Base-by-base conservation (phyloP, 2,113 vertebrate genomes). In the Hemicordylus capensis region DNA sequence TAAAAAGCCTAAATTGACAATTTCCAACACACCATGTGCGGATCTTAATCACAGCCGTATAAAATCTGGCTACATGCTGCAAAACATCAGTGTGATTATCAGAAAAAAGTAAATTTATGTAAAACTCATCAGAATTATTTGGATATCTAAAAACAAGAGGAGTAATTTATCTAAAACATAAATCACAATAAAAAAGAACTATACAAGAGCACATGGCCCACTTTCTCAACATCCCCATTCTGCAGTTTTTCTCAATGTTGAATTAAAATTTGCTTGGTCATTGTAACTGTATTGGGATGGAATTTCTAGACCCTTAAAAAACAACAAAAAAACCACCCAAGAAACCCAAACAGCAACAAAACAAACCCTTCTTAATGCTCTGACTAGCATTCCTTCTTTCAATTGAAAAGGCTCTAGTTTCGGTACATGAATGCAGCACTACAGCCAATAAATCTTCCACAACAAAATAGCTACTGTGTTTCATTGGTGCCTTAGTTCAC, bases 321-420 rank as follows among this genome's bases (percentile, higher is more conserved):
- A 28, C 42, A 79, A 58, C 31, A 39, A 31, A 81, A 9, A 22
- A 56, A 22, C 19, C 48, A 31, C 75, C 28, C 3, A n/a, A n/a
- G n/a, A n/a, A n/a, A n/a, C n/a, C n/a, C n/a, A 28, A 44, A n/a
- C 3, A 46, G 48, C 28, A 24, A 2, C 20, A 75, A n/a, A 22
- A 20, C 9, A 28, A 28, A 24, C 28, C 20, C 72, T 80, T n/a
- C 48, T 48, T 8, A 56, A 4, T n/a, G 19, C 59, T 83, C 56
- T 63, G 28, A 76, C 75, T 85, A 54, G 63, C 86, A 78, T 83
- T 87, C 56, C n/a, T 59, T 90, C 85, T 85, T 90, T 88, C 80
- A 56, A 19, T 31, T 93, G 85, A 87, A 67, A 74, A 39, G 37
- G 80, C 90, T 92, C 79, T 54, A 67, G 64, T 86, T 91, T 89